A percentile compares a stretch with the other conserved stretches of the same genome.
Conservation (phyloP, 2,797 vertebrate species). For the Hydrolagus colliei region DNA sequence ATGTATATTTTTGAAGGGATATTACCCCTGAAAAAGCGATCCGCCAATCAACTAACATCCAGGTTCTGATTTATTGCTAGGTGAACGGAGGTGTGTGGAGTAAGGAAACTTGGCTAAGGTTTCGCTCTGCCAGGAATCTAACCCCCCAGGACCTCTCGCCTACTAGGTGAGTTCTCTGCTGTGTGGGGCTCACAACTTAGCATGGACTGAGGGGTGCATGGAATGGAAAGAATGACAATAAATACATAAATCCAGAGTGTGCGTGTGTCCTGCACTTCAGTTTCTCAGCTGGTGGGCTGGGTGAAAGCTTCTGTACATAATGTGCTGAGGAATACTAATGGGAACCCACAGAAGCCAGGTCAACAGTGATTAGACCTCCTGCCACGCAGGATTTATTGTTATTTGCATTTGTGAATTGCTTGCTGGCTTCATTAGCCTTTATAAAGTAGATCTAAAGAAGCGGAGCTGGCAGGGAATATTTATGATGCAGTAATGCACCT, state of each 20-base stretch:
- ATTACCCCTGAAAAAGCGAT: too few species aligned
- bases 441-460: slow-evolving; percentile 15
- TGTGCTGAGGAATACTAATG: not conserved
- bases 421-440: not conserved
- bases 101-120: too few species aligned
- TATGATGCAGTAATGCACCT: not conserved
- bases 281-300: not conserved
- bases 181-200: not conserved
- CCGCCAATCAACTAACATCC: too few species aligned
- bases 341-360: not conserved
- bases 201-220: not conserved
- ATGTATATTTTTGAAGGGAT: too few species aligned
- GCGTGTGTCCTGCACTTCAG: not conserved
- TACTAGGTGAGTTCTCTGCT: too few species aligned
- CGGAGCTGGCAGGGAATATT: slow-evolving; percentile 1
- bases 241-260: not conserved
- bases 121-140: too few species aligned
- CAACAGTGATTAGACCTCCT: not conserved
- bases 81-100: too few species aligned
- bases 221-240: not conserved
- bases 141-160: too few species aligned
- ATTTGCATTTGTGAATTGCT: slow-evolving; percentile 11
- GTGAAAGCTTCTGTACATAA: not conserved
- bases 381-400: not conserved
- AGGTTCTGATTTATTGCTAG: too few species aligned